Base-by-base conservation (phyloP, 2,797 vertebrate genomes). In the Pogonophryne albipinna region DNA sequence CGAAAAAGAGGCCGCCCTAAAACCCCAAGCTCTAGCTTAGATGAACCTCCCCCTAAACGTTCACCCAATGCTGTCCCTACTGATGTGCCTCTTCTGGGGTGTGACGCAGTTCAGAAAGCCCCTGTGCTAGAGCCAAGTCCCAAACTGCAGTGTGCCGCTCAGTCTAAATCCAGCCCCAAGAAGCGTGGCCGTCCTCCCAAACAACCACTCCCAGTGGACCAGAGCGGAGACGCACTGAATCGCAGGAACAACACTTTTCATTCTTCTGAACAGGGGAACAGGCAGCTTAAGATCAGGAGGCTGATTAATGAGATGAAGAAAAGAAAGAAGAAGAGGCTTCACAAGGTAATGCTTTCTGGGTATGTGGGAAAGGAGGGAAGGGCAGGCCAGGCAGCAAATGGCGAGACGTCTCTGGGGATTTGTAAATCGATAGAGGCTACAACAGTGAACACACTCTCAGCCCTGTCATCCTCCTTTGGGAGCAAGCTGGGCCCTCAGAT, bases 221-320 rank as follows among this genome's bases (percentile, higher is more conserved):
- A 62, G 38, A 67, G 77, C 47, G 92, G 15, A 92, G 94, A 56
- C 82, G 91, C 13, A 86, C 94, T 74, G 83, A 85, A 75, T 74
- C 67, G 66, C 58, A 76, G 76, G 59, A 80, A 71, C 50, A 79
- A 85, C 78, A 82, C 91, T 79, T 80, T 91, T 65, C 81, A 81
- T 70, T 64, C 71, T 17, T 52, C 78, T 9, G 89, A 96, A 84
- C 96, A 95, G 89, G 96, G 93, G 78, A 98, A 95, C 15, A 96
- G 97, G 77, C 96, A 98, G 91, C 91, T 98, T 66, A 94, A 98
- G 86, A 97, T 99, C 95, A 97, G 96, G 91, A 97, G 96, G 66
- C 95, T 99, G 87, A 98, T 99, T 66, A 95, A 96, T 11, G 98
- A 98, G 89, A 99, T 99, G 93, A 99, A 99, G 93, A 99, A 97